phyloP scores from a whole-genome alignment of 2,888 invertebrate species.

The Melanargia galathea region DNA sequence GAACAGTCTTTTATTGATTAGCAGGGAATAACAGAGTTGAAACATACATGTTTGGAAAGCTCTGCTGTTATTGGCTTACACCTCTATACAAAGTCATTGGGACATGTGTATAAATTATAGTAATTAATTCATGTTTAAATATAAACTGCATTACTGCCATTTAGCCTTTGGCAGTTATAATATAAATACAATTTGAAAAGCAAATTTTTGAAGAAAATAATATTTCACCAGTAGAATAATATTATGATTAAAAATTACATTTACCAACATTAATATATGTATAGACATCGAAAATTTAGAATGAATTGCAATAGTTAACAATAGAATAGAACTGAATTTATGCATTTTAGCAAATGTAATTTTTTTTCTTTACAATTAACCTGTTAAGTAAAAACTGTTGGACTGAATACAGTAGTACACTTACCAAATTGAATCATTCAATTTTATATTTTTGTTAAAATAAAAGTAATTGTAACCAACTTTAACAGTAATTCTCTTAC shows the following conservation, averaged over 20 bases:
- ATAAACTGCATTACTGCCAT: constrained; percentile 46
- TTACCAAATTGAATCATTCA: neutral
- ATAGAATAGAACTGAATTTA: constrained; percentile 43
- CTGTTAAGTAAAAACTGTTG: neutral
- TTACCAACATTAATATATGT: constrained; percentile 24
- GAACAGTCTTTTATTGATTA: constrained; percentile 99
- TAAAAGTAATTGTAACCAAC: too few relatives aligned
- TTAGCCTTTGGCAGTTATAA: constrained; percentile 35
- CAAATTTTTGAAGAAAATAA: constrained; percentile 25
- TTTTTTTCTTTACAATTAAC: constrained; percentile 26
- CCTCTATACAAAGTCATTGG: constrained; percentile 69
- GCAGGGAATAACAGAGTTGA: constrained; percentile 62
- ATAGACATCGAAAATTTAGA: constrained; percentile 27
- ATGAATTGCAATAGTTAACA: constrained; percentile 43
- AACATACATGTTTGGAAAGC: constrained; percentile 48
- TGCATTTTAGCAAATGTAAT: constrained; percentile 12
- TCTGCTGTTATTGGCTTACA: constrained; percentile 56
- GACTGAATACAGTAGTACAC: neutral
- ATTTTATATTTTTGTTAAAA: too few relatives aligned
- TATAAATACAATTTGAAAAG: constrained; percentile 23
- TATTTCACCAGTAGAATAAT: constrained; percentile 29
- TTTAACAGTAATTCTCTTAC: too few relatives aligned
- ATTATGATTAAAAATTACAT: constrained; percentile 24
- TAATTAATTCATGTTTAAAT: constrained; percentile 44
- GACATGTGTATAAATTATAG: constrained; percentile 54